Evolutionary conservation across 2,888 invertebrate species (phyloP).

Genomic region (Macrostomum cliftonense): DNA sequence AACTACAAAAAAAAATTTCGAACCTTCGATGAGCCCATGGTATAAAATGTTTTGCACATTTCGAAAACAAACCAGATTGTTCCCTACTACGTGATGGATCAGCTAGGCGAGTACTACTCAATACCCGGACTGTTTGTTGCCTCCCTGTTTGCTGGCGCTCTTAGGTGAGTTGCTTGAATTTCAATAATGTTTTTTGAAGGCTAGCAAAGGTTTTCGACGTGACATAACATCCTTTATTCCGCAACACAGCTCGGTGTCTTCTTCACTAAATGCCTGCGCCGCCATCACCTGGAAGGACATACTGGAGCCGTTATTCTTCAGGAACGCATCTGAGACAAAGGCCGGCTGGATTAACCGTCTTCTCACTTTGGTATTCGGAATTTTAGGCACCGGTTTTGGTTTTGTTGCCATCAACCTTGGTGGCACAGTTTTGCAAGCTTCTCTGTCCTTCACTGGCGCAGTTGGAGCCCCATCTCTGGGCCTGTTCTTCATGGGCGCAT

Average conservation of each 20-base stretch:
- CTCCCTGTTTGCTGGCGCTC: conserved; percentile 19
- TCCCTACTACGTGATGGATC: conserved; percentile 20
- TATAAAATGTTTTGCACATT: too few species aligned
- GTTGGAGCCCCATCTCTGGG: conserved; percentile 26
- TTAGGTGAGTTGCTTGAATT: conserved; percentile 14
- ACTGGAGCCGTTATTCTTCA: too few species aligned
- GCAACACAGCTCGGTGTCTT: too few species aligned
- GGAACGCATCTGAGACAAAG: too few species aligned
- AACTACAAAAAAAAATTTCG: too few species aligned
- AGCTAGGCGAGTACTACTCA: conserved; percentile 16
- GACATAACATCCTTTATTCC: too few species aligned
- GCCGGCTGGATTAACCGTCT: too few species aligned
- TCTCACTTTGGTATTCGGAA: neutral
- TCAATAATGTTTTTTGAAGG: too few species aligned
- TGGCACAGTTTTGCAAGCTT: conserved; percentile 15
- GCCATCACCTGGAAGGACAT: too few species aligned
- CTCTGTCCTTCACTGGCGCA: conserved; percentile 23
- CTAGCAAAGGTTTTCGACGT: too few species aligned
- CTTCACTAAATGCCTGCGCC: too few species aligned
- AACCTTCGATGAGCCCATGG: too few species aligned
- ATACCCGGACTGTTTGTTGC: conserved; percentile 19
- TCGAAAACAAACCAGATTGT: conserved; percentile 14
- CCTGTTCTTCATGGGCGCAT: conserved; percentile 25
- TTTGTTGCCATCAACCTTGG: neutral
- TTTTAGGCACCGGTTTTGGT: neutral